Percentiles rank a stretch among this genome's conserved stretches.
phyloP scores from a whole-genome alignment of 2,888 invertebrate genomes.

The Nemotelus pantherinus region DNA sequence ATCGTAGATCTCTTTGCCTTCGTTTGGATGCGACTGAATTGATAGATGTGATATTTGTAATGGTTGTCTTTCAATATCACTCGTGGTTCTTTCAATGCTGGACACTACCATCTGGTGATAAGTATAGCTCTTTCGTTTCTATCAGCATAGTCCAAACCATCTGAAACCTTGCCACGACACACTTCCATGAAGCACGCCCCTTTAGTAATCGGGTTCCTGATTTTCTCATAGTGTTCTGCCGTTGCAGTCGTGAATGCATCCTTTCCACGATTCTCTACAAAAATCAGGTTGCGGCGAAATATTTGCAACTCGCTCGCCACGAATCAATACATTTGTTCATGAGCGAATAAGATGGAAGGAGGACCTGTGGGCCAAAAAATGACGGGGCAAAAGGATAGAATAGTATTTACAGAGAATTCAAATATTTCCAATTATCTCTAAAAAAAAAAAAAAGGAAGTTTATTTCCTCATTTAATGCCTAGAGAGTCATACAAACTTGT shows the following conservation, averaged over 20 bases:
- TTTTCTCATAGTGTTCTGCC: slow-evolving; percentile 83
- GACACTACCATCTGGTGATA: slow-evolving; percentile 95
- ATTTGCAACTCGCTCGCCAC: slow-evolving; percentile 82
- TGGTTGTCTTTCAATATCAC: slow-evolving; percentile 86
- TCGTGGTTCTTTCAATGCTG: slow-evolving; percentile 91
- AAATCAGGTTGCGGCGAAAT: slow-evolving; percentile 74
- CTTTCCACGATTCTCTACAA: slow-evolving; percentile 89
- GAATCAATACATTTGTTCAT: slow-evolving; percentile 83
- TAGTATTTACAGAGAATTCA: slow-evolving; percentile 83
- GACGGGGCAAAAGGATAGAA: slow-evolving; percentile 82
- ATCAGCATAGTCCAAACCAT: slow-evolving; percentile 97
- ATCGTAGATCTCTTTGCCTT: slow-evolving; percentile 56
- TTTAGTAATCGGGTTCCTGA: slow-evolving; percentile 75
- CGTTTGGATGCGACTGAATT: slow-evolving; percentile 69
- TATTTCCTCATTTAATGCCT: not conserved
- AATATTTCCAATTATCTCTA: slow-evolving; percentile 83
- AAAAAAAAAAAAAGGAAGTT: slow-evolving; percentile 15
- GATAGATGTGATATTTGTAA: slow-evolving; percentile 77
- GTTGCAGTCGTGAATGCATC: slow-evolving; percentile 83
- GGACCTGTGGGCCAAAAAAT: slow-evolving; percentile 93
- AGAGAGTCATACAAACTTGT: slow-evolving; percentile 64
- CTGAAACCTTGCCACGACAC: slow-evolving; percentile 96
- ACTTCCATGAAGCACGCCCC: slow-evolving; percentile 98
- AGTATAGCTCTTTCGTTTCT: slow-evolving; percentile 94
- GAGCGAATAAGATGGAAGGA: slow-evolving; percentile 96